phyloP scores from a whole-genome alignment of 2,888 invertebrate species.

The Hypomecis atomaria region DNA sequence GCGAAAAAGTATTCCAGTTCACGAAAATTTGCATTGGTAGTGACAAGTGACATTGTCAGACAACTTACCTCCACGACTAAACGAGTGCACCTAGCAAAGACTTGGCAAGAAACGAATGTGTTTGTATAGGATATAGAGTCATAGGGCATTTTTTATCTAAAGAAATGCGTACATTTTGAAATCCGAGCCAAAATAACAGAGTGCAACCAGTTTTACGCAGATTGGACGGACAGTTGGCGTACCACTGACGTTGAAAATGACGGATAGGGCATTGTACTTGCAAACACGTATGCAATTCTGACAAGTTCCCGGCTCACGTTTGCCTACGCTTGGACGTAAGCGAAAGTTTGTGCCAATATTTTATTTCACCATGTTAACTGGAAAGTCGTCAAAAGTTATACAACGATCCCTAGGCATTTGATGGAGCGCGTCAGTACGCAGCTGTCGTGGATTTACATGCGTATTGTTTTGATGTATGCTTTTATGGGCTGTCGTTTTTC shows the following conservation, averaged over 20 bases:
- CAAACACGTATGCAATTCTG: slow-evolving; percentile 20
- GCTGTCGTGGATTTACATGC: slow-evolving; percentile 1
- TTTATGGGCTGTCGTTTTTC: no score
- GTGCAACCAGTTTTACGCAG: background rate
- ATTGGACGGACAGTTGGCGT: background rate
- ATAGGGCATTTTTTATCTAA: no score
- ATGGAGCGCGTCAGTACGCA: background rate
- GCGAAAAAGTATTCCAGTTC: no score
- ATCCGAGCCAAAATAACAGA: background rate
- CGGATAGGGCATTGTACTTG: slow-evolving; percentile 24
- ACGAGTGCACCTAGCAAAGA: no score
- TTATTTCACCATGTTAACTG: background rate
- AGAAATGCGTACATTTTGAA: no score
- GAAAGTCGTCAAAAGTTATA: slow-evolving; percentile 26
- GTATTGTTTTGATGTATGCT: background rate
- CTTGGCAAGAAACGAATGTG: no score
- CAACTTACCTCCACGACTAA: no score
- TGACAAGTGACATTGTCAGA: no score
- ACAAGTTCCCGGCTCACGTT: slow-evolving; percentile 8
- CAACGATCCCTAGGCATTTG: slow-evolving; percentile 2
- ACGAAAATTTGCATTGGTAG: no score
- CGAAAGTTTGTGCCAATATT: slow-evolving; percentile 22
- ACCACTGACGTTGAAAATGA: slow-evolving; percentile 2
- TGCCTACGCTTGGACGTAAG: slow-evolving; percentile 25
- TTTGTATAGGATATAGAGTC: no score